Evolutionary conservation across 2,797 vertebrate genomes (phyloP).

Genomic region (Oreochromis mossambicus): DNA sequence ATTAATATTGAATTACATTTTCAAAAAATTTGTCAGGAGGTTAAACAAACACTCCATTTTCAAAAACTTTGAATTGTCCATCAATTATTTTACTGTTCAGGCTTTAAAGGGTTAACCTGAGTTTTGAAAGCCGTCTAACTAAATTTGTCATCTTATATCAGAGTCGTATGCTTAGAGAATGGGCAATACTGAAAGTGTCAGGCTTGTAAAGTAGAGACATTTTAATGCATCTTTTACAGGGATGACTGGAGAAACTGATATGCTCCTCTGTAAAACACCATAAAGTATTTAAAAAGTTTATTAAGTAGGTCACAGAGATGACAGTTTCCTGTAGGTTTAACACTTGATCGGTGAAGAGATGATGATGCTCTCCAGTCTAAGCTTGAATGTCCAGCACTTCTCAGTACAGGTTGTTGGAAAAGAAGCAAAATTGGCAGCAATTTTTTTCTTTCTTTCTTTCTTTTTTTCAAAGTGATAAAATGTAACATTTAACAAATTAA

Average conservation of each 20-base stretch:
- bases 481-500: background rate
- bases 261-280: background rate
- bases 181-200: background rate
- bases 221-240: background rate
- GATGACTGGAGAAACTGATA: background rate
- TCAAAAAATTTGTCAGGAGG: background rate
- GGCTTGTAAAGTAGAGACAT: background rate
- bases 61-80: rapidly evolving
- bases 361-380: background rate
- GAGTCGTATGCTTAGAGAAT: background rate
- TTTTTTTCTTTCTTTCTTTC: background rate
- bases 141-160: background rate
- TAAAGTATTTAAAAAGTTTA: background rate
- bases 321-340: background rate
- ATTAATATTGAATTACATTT: background rate
- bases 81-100: background rate
- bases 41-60: background rate
- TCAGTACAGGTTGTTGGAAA: background rate
- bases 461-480: background rate
- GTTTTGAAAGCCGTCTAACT: background rate
- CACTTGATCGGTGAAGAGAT: background rate
- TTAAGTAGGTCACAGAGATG: background rate
- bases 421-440: background rate
- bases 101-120: background rate
- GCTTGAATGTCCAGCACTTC: background rate